Conservation (phyloP, 1,140 invertebrate species). For the Marisa cornuarietis region DNA sequence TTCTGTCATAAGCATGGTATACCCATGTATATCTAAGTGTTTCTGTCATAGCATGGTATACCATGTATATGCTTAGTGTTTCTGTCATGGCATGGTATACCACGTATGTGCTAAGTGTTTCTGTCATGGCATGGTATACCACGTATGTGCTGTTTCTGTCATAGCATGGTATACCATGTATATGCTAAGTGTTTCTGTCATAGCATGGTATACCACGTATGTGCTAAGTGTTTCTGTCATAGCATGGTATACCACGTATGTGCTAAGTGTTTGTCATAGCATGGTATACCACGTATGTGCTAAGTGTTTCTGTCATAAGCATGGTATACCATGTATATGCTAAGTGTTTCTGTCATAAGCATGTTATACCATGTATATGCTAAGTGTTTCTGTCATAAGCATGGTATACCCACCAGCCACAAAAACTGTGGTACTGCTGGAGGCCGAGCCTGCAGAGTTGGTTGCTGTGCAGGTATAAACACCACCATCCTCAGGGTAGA, state of each 20-base stretch:
- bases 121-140: no score
- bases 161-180: slow-evolving; percentile 12
- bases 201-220: no score
- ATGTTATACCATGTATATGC: no score
- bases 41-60: no score
- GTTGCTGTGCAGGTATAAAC: slow-evolving; percentile 92
- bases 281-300: no score
- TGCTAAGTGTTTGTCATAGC: no score
- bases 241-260: slow-evolving; percentile 16
- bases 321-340: background rate
- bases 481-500: slow-evolving; percentile 92
- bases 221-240: background rate
- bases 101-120: no score
- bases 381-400: background rate
- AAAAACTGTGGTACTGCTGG: slow-evolving; percentile 50
- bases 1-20: background rate
- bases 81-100: slow-evolving; percentile 3
- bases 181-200: no score
- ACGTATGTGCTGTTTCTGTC: background rate
- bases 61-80: no score
- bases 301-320: background rate
- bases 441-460: slow-evolving; percentile 84
- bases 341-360: no score
- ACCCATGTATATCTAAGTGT: no score
- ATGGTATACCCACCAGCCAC: slow-evolving; percentile 51